Base-by-base conservation (phyloP, 2,888 invertebrate genomes). In the Cryptus armator region DNA sequence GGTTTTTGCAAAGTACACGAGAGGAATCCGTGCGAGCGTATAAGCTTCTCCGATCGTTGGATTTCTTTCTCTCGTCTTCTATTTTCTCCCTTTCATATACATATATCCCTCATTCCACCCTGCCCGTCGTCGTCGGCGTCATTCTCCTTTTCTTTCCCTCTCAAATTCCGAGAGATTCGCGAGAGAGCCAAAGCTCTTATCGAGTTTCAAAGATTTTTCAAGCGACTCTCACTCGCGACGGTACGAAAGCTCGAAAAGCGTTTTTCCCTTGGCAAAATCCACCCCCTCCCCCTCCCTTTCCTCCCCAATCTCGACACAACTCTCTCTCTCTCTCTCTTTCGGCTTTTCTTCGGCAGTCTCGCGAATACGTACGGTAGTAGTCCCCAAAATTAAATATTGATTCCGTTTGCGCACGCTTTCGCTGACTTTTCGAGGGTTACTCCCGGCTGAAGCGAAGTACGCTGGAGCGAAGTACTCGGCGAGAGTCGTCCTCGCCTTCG, bases 351-450 rank as follows among this genome's bases (percentile, higher is more conserved):
- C 76, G 14, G 29, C 14, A 67, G 48, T 32, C 59, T 24, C 29
- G 46, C 67, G 59, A 32, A 48, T 70, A 78, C 5, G 48, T 59
- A 59, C 59, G 44, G 24, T 32, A 46, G 56, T 87, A 90, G 85
- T 87, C 85, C 85, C 85, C 77, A 81, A 88, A 90, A 90, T 90
- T 90, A 90, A 90, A 90, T 90, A 90, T 90, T 88, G 90, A 90
- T 89, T 87, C 85, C 74, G 86, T 86, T 89, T 84, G 87, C 82
- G 75, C 78, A 68, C 81, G 71, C 72, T 68, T 62, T 81, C 62
- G 62, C 71, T 71, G 79, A 79, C 79, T 83, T 66, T 64, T 83
- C 81, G 70, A 81, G 71, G 76, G 64, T 64, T 19, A 7, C 67
- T 19, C 53, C 12, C 46, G 72, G 7, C 12, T 6, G 24, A n/a